Percentiles rank a stretch among this genome's conserved stretches.
Evolutionary conservation across 2,888 invertebrate genomes (phyloP).

Genomic region (Venusia cambrica): DNA sequence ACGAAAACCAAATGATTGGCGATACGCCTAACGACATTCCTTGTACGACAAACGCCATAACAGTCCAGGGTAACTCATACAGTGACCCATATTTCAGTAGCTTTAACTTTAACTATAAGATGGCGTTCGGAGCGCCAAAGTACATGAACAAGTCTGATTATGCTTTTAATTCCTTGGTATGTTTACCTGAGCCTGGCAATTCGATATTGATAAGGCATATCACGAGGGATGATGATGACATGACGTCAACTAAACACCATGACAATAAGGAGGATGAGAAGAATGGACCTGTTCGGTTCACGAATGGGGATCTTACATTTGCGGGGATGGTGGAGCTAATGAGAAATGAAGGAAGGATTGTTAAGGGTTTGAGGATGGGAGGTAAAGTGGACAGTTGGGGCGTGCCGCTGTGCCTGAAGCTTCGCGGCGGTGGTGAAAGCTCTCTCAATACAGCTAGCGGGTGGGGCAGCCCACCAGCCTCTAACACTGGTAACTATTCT

Average conservation of each 20-base stretch:
- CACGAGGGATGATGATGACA: conserved; percentile 41
- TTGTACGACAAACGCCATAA: conserved; percentile 82
- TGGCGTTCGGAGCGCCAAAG: conserved; percentile 78
- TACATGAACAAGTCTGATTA: conserved; percentile 83
- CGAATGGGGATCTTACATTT: conserved; percentile 75
- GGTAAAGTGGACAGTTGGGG: conserved; percentile 77
- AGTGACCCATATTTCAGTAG: conserved; percentile 82
- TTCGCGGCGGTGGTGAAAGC: conserved; percentile 90
- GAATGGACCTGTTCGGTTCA: too few species aligned
- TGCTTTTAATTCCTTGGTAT: conserved; percentile 82
- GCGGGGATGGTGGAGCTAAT: conserved; percentile 69
- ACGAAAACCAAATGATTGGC: conserved; percentile 82
- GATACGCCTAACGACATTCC: conserved; percentile 81
- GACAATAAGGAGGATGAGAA: conserved; percentile 69
- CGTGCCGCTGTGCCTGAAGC: conserved; percentile 82
- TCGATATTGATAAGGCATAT: conserved; percentile 28
- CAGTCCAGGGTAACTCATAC: conserved; percentile 83
- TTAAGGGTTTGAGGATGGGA: conserved; percentile 46
- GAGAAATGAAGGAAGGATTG: conserved; percentile 53
- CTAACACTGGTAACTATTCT: conserved; percentile 84
- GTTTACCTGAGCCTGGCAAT: conserved; percentile 77
- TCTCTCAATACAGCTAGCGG: conserved; percentile 88
- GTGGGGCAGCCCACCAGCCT: conserved; percentile 89
- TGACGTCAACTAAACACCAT: conserved; percentile 65
- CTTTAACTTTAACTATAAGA: conserved; percentile 82